Conservation (phyloP, 2,113 vertebrate genomes). For the Cyprinodon variegatus region DNA sequence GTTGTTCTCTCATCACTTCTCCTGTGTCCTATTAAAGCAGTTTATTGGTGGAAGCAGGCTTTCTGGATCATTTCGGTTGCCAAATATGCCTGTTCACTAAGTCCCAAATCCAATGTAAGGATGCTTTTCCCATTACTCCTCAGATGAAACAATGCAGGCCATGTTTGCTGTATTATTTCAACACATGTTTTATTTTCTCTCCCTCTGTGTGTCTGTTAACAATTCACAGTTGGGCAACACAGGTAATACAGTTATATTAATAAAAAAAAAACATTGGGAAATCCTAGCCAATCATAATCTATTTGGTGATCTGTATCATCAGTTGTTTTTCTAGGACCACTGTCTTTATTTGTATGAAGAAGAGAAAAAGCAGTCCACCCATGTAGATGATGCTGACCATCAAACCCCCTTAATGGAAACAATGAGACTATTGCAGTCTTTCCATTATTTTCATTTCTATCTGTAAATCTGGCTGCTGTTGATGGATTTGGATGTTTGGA, state of each 20-base stretch:
- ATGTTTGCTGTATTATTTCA: not conserved
- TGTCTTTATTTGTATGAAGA: constrained; percentile 41
- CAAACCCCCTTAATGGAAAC: constrained; percentile 48
- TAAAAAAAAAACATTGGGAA: not conserved
- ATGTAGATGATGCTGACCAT: constrained; percentile 40
- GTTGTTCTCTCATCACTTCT: constrained; percentile 1
- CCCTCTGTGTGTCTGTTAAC: not conserved
- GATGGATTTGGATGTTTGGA: constrained; percentile 31
- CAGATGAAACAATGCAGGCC: constrained; percentile 8
- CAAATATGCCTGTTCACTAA: constrained; percentile 1
- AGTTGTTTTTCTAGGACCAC: not conserved
- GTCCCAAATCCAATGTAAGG: constrained; percentile 16
- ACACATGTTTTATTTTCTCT: not conserved
- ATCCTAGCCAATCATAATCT: constrained; percentile 19
- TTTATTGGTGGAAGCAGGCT: constrained; percentile 18
- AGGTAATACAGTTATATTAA: not conserved
- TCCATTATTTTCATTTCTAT: constrained; percentile 33
- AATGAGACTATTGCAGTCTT: constrained; percentile 41
- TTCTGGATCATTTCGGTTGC: constrained; percentile 1
- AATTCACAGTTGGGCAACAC: not conserved
- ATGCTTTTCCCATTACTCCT: constrained; percentile 37
- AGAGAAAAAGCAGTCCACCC: constrained; percentile 43
- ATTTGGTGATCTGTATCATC: not conserved
- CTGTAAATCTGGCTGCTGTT: constrained; percentile 36
- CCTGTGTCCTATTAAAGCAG: constrained; percentile 25